Base-by-base conservation (phyloP, 2,888 invertebrate species). In the Ophion obscuratus region DNA sequence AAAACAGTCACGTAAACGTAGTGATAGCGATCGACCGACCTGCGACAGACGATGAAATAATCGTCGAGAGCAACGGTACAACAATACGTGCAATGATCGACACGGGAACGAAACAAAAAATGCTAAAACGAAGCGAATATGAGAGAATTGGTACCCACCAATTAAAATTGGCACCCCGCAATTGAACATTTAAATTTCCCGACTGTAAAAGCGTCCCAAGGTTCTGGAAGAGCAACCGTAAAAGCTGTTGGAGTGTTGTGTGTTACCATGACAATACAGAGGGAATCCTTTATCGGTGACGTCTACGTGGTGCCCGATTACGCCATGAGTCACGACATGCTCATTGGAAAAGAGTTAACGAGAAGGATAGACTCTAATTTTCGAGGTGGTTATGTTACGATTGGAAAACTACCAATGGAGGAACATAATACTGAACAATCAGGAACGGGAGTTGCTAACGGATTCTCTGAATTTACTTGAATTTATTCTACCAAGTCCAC, bases 361-460 rank as follows among this genome's bases (percentile, higher is more conserved):
- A n/a, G n/a, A n/a, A n/a, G n/a, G n/a, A n/a, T n/a, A n/a, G n/a
- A n/a, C n/a, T n/a, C n/a, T n/a, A n/a, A n/a, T n/a, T n/a, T n/a
- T n/a, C n/a, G n/a, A n/a, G n/a, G n/a, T n/a, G n/a, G n/a, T n/a
- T n/a, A n/a, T n/a, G n/a, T n/a, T n/a, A n/a, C n/a, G n/a, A n/a
- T n/a, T n/a, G n/a, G n/a, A n/a, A n/a, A n/a, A n/a, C n/a, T n/a
- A n/a, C n/a, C n/a, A n/a, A n/a, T n/a, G n/a, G n/a, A n/a, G n/a
- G n/a, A n/a, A n/a, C n/a, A n/a, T n/a, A n/a, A n/a, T n/a, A n/a
- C n/a, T n/a, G n/a, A n/a, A n/a, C n/a, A n/a, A n/a, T n/a, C n/a
- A n/a, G n/a, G n/a, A n/a, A n/a, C n/a, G n/a, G n/a, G n/a, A n/a
- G 87, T 93, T 0, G 81, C 92, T 2, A 92, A 93, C 68, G 89